These are phyloP conservation scores for Euglossa dilemma DNA, from an alignment of 1,140 invertebrate genomes.

Conservation along the genomic window DNA sequence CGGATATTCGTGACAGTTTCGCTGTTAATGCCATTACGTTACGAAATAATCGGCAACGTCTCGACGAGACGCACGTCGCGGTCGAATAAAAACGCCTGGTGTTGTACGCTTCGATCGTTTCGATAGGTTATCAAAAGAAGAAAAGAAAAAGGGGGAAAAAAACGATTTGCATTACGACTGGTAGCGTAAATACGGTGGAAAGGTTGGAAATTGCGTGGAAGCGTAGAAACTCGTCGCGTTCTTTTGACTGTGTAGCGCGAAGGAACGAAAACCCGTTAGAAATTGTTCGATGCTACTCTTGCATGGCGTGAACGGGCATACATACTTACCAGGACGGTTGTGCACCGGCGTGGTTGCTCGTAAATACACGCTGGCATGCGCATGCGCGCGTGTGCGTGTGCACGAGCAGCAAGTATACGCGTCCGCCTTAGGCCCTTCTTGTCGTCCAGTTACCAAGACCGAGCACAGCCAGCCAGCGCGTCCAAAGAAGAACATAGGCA, in stretches of 20 bases:
- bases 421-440: slow-evolving; percentile 42
- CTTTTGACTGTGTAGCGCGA: neutral
- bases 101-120: neutral
- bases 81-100: neutral
- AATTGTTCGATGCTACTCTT: slow-evolving; percentile 61
- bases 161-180: too few species aligned
- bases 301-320: slow-evolving; percentile 44
- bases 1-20: neutral
- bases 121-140: too few species aligned
- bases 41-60: neutral
- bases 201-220: neutral
- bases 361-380: neutral
- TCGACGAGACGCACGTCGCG: neutral
- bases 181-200: neutral
- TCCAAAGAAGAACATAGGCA: slow-evolving; percentile 63
- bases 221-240: neutral
- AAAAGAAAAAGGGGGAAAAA: too few species aligned
- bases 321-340: neutral
- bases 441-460: slow-evolving; percentile 57
- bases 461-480: slow-evolving; percentile 52
- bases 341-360: neutral
- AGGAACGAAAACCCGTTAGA: slow-evolving; percentile 67
- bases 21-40: neutral
- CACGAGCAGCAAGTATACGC: slow-evolving; percentile 26
- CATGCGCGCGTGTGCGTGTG: neutral